These are phyloP conservation scores for Anthopleura xanthogrammica DNA, from an alignment of 92 coral and sea anemone species.

Conservation along the genomic window DNA sequence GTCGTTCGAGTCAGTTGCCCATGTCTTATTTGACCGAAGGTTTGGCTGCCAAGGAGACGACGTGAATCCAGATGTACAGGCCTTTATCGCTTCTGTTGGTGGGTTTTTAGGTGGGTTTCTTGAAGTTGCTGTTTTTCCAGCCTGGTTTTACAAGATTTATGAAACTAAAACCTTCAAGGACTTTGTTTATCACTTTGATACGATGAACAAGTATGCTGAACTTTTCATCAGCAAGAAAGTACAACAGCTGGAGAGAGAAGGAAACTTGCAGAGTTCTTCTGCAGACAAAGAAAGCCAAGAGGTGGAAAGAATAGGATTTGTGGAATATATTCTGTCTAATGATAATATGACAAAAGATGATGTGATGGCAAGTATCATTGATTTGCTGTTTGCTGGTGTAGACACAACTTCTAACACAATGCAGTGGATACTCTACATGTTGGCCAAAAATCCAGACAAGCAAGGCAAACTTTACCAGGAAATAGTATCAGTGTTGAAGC, in stretches of 20 bases:
- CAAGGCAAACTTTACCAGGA: constrained; percentile 61
- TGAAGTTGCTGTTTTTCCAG: constrained; percentile 30
- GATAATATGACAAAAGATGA: constrained; percentile 65
- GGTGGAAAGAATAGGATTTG: constrained; percentile 46
- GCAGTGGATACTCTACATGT: constrained; percentile 75
- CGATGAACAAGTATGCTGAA: constrained; percentile 61
- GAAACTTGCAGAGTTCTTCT: constrained; percentile 2
- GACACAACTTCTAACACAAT: constrained; percentile 79
- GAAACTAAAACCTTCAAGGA: constrained; percentile 54
- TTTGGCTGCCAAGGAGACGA: constrained; percentile 48
- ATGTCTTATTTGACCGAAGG: constrained; percentile 65
- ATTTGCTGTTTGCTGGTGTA: constrained; percentile 72
- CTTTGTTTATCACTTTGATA: constrained; percentile 40
- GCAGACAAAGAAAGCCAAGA: neutral
- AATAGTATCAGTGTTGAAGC: constrained; percentile 44
- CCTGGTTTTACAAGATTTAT: constrained; percentile 57
- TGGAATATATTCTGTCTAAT: constrained; percentile 55
- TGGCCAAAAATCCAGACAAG: constrained; percentile 67
- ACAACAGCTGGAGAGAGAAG: constrained; percentile 32
- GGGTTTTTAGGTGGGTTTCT: constrained; percentile 25
- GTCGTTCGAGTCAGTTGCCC: constrained; percentile 80
- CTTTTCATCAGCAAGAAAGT: constrained; percentile 46
- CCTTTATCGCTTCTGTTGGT: constrained; percentile 51
- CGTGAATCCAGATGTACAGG: constrained; percentile 46
- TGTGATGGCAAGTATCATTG: constrained; percentile 56